These are phyloP conservation scores for Drosophila pullipes DNA, from an alignment of 2,888 invertebrate genomes.

Conservation along the genomic window DNA sequence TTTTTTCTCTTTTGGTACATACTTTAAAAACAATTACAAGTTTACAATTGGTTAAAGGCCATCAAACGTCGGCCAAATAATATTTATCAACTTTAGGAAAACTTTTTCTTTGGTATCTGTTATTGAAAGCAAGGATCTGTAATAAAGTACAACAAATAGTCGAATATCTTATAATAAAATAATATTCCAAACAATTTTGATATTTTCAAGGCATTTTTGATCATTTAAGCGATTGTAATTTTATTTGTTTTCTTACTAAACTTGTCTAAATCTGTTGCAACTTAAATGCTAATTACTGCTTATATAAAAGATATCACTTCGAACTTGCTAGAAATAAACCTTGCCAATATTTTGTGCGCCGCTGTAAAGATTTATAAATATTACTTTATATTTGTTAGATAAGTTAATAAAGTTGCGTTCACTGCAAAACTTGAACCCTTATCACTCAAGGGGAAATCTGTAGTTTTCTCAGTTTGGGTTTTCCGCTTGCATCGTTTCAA, in stretches of 20 bases:
- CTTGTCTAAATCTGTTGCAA: background rate
- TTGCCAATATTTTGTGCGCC: too few species aligned
- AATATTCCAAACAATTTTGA: background rate
- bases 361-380: background rate
- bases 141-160: too few species aligned
- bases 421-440: background rate
- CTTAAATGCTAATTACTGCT: background rate
- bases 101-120: too few species aligned
- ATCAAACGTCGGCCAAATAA: background rate
- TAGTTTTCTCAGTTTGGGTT: background rate
- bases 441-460: background rate
- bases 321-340: too few species aligned
- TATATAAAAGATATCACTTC: accelerated
- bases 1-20: background rate
- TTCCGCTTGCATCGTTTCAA: background rate
- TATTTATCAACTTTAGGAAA: background rate
- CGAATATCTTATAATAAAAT: too few species aligned
- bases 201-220: background rate
- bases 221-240: background rate
- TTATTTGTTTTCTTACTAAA: too few species aligned
- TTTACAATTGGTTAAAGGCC: background rate
- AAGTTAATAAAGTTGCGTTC: background rate
- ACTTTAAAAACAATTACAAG: background rate
- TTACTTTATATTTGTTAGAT: background rate
- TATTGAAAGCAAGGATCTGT: too few species aligned